Evolutionary conservation across 92 coral and sea anemone genomes (phyloP), one percentile per base, ranked within the genome.

Genomic region (Phenganax marumi): DNA sequence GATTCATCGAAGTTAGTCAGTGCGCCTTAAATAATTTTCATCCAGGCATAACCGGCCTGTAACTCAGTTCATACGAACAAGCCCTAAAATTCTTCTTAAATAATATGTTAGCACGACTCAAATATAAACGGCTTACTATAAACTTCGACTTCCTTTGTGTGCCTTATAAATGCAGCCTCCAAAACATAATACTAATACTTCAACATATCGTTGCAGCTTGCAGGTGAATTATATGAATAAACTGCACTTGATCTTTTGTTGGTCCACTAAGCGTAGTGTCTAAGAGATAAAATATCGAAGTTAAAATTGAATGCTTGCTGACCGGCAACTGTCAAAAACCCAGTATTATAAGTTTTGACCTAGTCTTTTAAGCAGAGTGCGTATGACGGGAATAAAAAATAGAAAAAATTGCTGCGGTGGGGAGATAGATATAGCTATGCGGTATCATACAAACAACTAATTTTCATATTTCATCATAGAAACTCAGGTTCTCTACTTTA

Each of bases 41-140:
- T 47, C 72, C 72, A 5, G n/a, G 72, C 72, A 66, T n/a, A 66
- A 47, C 43, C n/a, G 43, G 26, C 43, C 49, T 24, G n/a, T n/a
- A 66, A 8, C 43, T 14, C 72, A 25, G 50, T 49, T 33, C 48
- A 25, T 66, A 25, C 11, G 43, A 25, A 33, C 43, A 33, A 5
- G 43, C 43, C 43, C 43, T 5, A 33, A 25, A 1, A 66, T 33
- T 33, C 5, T 66, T 22, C 10, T n/a, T 9, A n/a, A n/a, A n/a
- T n/a, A 3, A n/a, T 66, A 2, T n/a, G 5, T 66, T 66, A 10
- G 48, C 26, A 49, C 12, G 18, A 2, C 5, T 66, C 49, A 66
- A 33, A 66, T 49, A 66, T 66, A 25, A 66, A 66, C 72, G 43
- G 18, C 48, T 25, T 33, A 66, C 24, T 66, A 66, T 66, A 25